A percentile compares a stretch with the other conserved stretches of the same genome.
phyloP scores from a whole-genome alignment of 2,113 vertebrate species.

The Dasyornis broadbenti region DNA sequence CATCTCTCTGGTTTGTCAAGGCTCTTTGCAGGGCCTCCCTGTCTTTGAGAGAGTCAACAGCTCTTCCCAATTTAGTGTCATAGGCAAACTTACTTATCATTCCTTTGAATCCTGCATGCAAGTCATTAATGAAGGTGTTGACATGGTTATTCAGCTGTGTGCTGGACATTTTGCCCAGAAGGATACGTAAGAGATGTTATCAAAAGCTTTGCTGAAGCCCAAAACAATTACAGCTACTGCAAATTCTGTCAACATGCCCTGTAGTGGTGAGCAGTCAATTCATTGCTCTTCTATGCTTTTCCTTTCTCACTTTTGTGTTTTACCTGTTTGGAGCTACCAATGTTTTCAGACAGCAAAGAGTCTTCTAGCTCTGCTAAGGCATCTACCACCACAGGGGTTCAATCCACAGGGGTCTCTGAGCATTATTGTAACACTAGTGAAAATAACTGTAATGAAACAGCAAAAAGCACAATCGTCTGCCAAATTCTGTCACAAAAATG shows the following conservation, averaged over 20 bases:
- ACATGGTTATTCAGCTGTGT: not conserved
- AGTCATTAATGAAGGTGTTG: not conserved
- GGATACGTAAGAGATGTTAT: not conserved
- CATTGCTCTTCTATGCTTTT: not conserved
- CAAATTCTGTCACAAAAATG: conserved; percentile 19
- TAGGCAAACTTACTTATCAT: not conserved
- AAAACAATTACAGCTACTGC: not conserved
- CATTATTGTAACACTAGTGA: not conserved
- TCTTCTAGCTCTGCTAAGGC: not conserved
- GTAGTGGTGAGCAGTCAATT: not conserved
- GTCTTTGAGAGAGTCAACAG: not conserved
- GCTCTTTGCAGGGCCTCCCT: not conserved
- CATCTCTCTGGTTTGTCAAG: not conserved
- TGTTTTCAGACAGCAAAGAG: not conserved
- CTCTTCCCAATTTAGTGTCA: not conserved
- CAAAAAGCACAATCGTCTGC: conserved; percentile 18
- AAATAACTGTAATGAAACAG: conserved; percentile 30
- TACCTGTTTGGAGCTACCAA: not conserved
- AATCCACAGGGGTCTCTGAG: not conserved
- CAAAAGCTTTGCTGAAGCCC: not conserved
- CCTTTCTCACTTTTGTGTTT: not conserved
- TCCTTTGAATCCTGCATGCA: not conserved
- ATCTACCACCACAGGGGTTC: not conserved
- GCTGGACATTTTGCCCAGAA: not conserved
- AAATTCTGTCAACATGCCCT: not conserved